Conservation (phyloP, 2,888 invertebrate species). For the Nycteola revayana region DNA sequence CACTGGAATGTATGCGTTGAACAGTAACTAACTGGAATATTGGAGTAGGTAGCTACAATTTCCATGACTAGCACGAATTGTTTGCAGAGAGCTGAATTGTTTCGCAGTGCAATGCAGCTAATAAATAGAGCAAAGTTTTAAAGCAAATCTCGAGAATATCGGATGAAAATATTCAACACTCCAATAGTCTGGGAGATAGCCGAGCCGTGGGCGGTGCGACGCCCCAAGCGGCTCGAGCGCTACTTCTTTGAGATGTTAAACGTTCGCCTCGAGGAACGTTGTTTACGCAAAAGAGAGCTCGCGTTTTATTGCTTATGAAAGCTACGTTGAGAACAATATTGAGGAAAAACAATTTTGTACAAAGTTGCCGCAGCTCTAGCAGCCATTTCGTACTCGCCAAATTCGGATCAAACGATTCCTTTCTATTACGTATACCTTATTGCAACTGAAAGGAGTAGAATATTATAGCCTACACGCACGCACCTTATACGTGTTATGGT, state of each 20-base stretch:
- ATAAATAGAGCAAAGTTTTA: slow-evolving; percentile 12
- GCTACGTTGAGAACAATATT: slow-evolving; percentile 45
- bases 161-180: slow-evolving; percentile 24
- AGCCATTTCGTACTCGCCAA: slow-evolving; percentile 27
- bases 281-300: slow-evolving; percentile 46
- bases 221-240: slow-evolving; percentile 23
- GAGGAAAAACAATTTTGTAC: slow-evolving; percentile 44
- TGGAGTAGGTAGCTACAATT: too few species aligned
- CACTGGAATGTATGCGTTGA: too few species aligned
- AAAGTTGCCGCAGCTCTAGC: slow-evolving; percentile 31
- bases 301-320: slow-evolving; percentile 58
- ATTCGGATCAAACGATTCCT: slow-evolving; percentile 17
- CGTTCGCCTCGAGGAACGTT: slow-evolving; percentile 49
- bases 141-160: slow-evolving; percentile 20
- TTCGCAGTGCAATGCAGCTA: slow-evolving; percentile 22
- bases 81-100: too few species aligned
- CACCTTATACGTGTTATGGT: slow-evolving; percentile 17
- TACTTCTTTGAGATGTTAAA: slow-evolving; percentile 60
- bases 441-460: slow-evolving; percentile 15
- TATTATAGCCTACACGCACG: slow-evolving; percentile 20
- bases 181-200: slow-evolving; percentile 4
- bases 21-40: too few species aligned
- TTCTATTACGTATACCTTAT: slow-evolving; percentile 19
- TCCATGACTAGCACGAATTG: too few species aligned
- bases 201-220: slow-evolving; percentile 21